Base-by-base conservation (phyloP, 2,888 invertebrate species). In the Ennomos fuscantarius region DNA sequence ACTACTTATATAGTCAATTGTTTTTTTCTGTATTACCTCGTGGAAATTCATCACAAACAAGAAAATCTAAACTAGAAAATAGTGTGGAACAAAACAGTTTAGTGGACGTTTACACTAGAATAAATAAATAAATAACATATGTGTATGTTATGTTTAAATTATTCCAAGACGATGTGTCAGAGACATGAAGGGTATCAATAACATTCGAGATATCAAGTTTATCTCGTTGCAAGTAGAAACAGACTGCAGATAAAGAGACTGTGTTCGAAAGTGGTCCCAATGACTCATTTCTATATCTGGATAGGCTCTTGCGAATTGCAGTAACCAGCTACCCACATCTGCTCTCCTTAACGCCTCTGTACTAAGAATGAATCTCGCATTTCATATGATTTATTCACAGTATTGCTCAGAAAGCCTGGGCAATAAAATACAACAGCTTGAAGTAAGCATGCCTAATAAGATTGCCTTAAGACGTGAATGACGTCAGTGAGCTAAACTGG, bases 201-300 rank as follows among this genome's bases (percentile, higher is more conserved):
- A 24, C 24, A 24, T 24, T 24, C 24, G 24, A 24, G 24, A 24
- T 47, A 39, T 56, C 44, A 56, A 32, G 48, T 54, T 61, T 59
- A 39, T 66, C 60, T 68, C 59, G 58, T 67, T 65, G 63, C 51
- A 55, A 62, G 42, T 48, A 41, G 32, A 10, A 47, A 31, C 51
- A 41, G 9, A 57, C 45, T 41, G 12, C 39, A 61, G 41, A 57
- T 57, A 66, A 66, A 66, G 68, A 70, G 70, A 72, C 69, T 69
- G 66, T 74, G 70, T 65, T 59, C 62, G 62, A 55, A 67, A 65
- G 68, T 65, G 63, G 68, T 65, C 55, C 49, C 62, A 62, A 70
- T 77, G 79, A 80, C 74, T 83, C 85, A 86, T 67, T 56, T 65
- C 78, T 84, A 84, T 76, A 83, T 84, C 72, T 74, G 81, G 78